A percentile compares a stretch with the other conserved stretches of the same genome.
These are phyloP conservation scores for Latrodectus hesperus DNA, from an alignment of 2,888 invertebrate genomes.

Conservation along the genomic window DNA sequence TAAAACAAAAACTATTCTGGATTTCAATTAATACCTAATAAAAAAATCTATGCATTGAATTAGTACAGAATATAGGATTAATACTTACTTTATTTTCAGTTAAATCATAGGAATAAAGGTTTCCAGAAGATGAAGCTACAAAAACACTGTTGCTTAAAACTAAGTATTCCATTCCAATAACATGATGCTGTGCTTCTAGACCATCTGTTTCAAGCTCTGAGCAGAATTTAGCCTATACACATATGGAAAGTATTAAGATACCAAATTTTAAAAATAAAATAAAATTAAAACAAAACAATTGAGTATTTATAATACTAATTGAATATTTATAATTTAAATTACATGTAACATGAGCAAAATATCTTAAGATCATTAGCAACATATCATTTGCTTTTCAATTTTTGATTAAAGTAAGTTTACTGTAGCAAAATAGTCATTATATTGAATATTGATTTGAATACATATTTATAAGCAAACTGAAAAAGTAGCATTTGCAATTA, in stretches of 20 bases:
- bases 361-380: too few relatives aligned
- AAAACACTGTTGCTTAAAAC: conserved; percentile 54
- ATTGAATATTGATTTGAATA: too few relatives aligned
- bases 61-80: not conserved
- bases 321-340: not conserved
- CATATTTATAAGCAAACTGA: too few relatives aligned
- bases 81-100: conserved; percentile 32
- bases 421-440: too few relatives aligned
- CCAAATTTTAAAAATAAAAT: not conserved
- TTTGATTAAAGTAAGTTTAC: too few relatives aligned
- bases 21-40: too few relatives aligned
- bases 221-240: not conserved
- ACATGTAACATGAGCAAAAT: too few relatives aligned
- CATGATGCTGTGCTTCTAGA: not conserved
- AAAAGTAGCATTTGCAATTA: too few relatives aligned
- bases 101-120: conserved; percentile 54
- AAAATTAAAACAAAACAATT: not conserved
- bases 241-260: not conserved
- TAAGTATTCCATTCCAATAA: conserved; percentile 54
- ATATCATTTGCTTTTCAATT: too few relatives aligned
- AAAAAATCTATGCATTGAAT: too few relatives aligned
- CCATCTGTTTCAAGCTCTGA: not conserved
- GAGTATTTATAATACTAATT: not conserved
- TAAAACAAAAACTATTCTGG: too few relatives aligned
- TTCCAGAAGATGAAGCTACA: conserved; percentile 45